phyloP scores from a whole-genome alignment of 2,888 invertebrate genomes.

The Hydriomena furcata region DNA sequence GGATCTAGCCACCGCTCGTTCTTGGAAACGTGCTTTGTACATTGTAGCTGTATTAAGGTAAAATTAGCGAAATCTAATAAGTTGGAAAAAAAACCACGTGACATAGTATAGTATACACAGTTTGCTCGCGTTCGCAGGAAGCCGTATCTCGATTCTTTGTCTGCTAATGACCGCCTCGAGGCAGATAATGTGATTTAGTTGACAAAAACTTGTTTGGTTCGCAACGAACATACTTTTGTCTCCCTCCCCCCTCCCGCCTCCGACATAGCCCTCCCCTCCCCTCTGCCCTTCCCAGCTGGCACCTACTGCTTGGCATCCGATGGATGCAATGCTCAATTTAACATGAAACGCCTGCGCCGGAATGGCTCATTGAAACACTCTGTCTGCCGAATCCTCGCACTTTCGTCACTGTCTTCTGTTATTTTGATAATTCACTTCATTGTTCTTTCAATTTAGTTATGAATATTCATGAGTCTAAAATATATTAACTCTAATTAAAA shows the following conservation, averaged over 20 bases:
- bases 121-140: neutral
- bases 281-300: conserved; percentile 25
- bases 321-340: conserved; percentile 50
- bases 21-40: no score
- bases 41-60: no score
- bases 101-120: neutral
- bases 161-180: neutral
- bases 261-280: neutral
- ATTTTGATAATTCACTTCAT: no score
- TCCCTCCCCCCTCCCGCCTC: neutral
- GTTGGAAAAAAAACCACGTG: no score
- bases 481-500: no score
- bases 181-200: conserved; percentile 6
- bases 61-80: no score
- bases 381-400: neutral
- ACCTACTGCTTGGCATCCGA: conserved; percentile 37
- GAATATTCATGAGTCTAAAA: no score
- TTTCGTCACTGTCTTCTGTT: neutral
- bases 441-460: no score
- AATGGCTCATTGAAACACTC: conserved; percentile 7
- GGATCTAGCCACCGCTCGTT: no score
- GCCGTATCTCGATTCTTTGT: neutral
- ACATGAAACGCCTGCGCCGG: conserved; percentile 35
- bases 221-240: conserved; percentile 5
- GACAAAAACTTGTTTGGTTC: conserved; percentile 14